Evolutionary conservation across 2,888 invertebrate species (phyloP).

Genomic region (Drosophila picticornis): DNA sequence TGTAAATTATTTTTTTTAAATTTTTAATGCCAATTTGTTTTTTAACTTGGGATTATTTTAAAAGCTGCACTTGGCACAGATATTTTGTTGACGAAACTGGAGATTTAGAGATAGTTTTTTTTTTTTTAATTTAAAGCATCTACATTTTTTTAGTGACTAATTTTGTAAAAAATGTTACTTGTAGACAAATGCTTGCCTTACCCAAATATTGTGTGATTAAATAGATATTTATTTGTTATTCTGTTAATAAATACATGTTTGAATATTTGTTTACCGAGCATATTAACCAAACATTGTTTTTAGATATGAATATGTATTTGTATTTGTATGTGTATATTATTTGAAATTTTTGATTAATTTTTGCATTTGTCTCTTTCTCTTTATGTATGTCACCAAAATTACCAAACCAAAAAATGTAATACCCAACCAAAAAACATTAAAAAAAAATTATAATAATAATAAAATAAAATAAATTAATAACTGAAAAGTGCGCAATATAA

Average conservation of each 20-base stretch:
- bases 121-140: background rate
- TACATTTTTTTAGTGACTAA: background rate
- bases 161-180: background rate
- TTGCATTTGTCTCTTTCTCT: constrained; percentile 60
- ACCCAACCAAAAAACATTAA: constrained; percentile 35
- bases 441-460: background rate
- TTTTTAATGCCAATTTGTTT: background rate
- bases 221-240: background rate
- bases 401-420: constrained; percentile 4
- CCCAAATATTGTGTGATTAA: background rate
- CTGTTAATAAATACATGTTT: background rate
- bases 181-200: background rate
- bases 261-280: background rate
- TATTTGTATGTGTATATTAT: background rate
- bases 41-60: background rate
- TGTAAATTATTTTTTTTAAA: background rate
- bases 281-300: constrained; percentile 5
- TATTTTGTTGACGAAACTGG: background rate
- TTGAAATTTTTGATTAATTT: constrained; percentile 32
- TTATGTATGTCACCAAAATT: constrained; percentile 50
- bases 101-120: background rate
- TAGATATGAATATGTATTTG: background rate
- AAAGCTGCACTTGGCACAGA: background rate
- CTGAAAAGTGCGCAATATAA: constrained; percentile 37
- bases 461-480: constrained; percentile 8